Percentiles rank a stretch among this genome's conserved stretches.
Conservation (phyloP, 2,113 vertebrate genomes). For the Forbesichthys papilliferus region DNA sequence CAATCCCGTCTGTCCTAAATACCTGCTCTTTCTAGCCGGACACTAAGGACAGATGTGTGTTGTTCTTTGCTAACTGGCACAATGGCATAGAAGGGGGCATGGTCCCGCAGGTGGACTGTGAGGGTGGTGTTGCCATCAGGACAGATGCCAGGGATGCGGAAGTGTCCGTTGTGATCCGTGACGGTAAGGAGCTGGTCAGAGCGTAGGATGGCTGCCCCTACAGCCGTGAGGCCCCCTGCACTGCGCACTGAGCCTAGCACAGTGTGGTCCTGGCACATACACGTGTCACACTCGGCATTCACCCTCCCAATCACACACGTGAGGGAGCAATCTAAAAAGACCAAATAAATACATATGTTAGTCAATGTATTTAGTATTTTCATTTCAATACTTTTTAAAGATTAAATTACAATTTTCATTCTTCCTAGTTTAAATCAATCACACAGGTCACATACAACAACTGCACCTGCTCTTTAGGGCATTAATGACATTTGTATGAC, state of each 20-base stretch:
- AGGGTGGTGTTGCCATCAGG: slow-evolving; percentile 86
- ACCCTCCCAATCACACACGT: slow-evolving; percentile 84
- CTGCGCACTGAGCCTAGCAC: slow-evolving; percentile 85
- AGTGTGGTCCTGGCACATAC: slow-evolving; percentile 86
- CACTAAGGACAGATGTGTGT: slow-evolving; percentile 78
- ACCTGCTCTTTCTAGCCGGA: slow-evolving; percentile 89
- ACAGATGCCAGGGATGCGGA: slow-evolving; percentile 87
- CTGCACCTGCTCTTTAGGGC: too few species aligned
- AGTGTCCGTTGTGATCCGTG: slow-evolving; percentile 84
- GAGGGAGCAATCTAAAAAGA: slow-evolving; percentile 81
- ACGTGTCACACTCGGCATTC: slow-evolving; percentile 87
- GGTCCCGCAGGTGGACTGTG: slow-evolving; percentile 84
- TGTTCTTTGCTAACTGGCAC: slow-evolving; percentile 74
- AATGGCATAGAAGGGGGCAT: slow-evolving; percentile 63
- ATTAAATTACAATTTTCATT: too few species aligned
- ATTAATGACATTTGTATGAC: too few species aligned
- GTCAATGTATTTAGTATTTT: too few species aligned
- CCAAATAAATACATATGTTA: neutral
- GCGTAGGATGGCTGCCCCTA: slow-evolving; percentile 79
- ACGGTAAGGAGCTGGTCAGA: slow-evolving; percentile 81
- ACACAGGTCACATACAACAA: too few species aligned
- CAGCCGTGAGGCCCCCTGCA: slow-evolving; percentile 81
- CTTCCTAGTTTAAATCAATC: too few species aligned
- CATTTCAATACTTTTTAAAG: too few species aligned
- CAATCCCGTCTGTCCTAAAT: slow-evolving; percentile 12